Conservation (phyloP, 2,113 vertebrate genomes). For the Microcebus tavaratra region DNA sequence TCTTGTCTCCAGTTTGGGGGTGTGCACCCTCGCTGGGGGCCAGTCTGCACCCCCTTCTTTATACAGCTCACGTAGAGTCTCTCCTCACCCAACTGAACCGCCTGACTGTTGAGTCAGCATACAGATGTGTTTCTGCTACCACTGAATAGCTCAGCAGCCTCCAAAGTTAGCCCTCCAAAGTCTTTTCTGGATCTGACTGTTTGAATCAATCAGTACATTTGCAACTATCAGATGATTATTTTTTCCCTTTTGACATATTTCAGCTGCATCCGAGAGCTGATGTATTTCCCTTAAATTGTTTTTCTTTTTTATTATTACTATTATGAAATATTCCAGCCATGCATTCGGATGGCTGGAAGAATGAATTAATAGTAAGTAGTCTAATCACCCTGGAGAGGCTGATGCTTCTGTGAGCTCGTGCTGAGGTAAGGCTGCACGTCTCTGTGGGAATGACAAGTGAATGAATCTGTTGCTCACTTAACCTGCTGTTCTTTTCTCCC, state of each 20-base stretch:
- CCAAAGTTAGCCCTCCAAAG: neutral
- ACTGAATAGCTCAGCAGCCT: neutral
- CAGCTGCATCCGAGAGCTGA: neutral
- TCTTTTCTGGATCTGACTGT: neutral
- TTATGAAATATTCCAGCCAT: conserved; percentile 19
- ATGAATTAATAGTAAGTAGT: conserved; percentile 28
- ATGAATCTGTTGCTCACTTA: conserved; percentile 28
- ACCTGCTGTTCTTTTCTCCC: conserved; percentile 53
- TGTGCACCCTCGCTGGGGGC: neutral
- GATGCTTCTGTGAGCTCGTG: neutral
- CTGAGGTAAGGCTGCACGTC: neutral
- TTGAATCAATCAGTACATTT: neutral
- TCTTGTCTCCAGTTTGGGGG: neutral
- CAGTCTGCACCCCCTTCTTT: neutral
- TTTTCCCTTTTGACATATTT: conserved; percentile 16
- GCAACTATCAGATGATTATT: neutral
- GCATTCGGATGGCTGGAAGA: neutral
- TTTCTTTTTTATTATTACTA: neutral
- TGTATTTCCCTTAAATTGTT: neutral
- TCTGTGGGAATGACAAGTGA: conserved; percentile 34
- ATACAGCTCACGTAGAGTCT: too few relatives aligned
- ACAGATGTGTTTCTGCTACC: neutral
- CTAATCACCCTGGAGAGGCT: conserved; percentile 29
- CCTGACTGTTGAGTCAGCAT: neutral
- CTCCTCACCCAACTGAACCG: neutral